Percentiles rank a stretch among this genome's conserved stretches.
These are phyloP conservation scores for Abramis brama DNA, from an alignment of 2,113 vertebrate genomes.

Conservation along the genomic window DNA sequence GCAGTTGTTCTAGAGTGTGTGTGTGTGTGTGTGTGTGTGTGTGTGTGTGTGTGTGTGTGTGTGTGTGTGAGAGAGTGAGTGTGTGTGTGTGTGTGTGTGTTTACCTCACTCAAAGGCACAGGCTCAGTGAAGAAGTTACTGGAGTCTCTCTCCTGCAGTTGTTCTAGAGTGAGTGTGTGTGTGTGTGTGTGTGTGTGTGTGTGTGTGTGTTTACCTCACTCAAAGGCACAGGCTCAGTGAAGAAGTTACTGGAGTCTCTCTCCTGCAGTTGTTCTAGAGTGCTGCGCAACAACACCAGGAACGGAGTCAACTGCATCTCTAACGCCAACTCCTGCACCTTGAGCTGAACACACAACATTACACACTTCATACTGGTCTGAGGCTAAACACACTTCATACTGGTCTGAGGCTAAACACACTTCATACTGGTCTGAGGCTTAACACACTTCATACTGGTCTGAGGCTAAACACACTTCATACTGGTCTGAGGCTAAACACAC, in stretches of 20 bases:
- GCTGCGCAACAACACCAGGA: slow-evolving; percentile 92
- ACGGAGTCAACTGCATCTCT: slow-evolving; percentile 97
- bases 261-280: slow-evolving; percentile 96
- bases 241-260: slow-evolving; percentile 96
- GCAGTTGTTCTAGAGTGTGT: too few species aligned
- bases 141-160: slow-evolving; percentile 96
- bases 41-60: too few species aligned
- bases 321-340: slow-evolving; percentile 95
- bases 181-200: background rate
- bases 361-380: too few species aligned
- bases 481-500: too few species aligned
- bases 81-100: too few species aligned
- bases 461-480: too few species aligned
- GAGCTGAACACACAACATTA: slow-evolving; percentile 76
- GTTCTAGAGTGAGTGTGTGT: slow-evolving; percentile 74
- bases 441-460: too few species aligned
- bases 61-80: too few species aligned
- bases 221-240: slow-evolving; percentile 94
- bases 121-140: slow-evolving; percentile 98
- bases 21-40: too few species aligned
- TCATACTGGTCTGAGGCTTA: too few species aligned
- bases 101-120: slow-evolving; percentile 95
- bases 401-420: too few species aligned
- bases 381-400: too few species aligned
- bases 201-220: slow-evolving; percentile 84